Base-by-base conservation (phyloP, 2,888 invertebrate genomes). In the Leistus spinibarbis region DNA sequence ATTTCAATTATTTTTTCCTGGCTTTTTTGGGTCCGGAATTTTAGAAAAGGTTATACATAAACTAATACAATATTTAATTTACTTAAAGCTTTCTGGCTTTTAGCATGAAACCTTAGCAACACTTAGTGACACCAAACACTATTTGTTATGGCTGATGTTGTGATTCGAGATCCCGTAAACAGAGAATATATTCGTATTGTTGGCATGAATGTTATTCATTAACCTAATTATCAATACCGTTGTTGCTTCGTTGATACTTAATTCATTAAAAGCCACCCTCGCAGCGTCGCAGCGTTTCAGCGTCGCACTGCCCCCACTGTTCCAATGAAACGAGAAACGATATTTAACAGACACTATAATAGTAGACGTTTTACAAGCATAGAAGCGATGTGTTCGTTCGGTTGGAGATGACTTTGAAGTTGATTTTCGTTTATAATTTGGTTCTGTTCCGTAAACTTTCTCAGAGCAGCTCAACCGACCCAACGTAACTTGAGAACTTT, bases 341-440 rank as follows among this genome's bases (percentile, higher is more conserved):
- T 60, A 60, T 60, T 19, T 60, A 60, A 19, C 60, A 40, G 7
- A 40, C 40, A 10, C 16, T 22, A 60, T 19, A 60, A 60, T 17
- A 19, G n/a, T 16, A 60, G 20, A 60, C 22, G 20, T 54, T 1
- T 54, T 54, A 17, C 54, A 5, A 54, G 2, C n/a, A 19, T 20
- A 60, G 22, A 60, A 7, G 60, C 60, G 2, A 60, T 60, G 19
- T 22, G 56, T 56, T 22, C 64, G 16, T 64, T 16, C 9, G 57
- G 20, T 19, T 19, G 24, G 20, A 20, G 16, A 64, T 64, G 64
- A 81, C 81, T 83, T 82, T 82, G 82, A 82, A 82, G 82, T 82
- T 82, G 79, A 81, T 73, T 65, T 82, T 82, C 81, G 82, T 82
- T 68, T 83, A 81, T 82, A 82, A 83, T 83, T 83, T 81, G 82